Percentiles rank a stretch among this genome's conserved stretches.
Conservation (phyloP, 1,140 invertebrate species). For the Listronotus oregonensis region DNA sequence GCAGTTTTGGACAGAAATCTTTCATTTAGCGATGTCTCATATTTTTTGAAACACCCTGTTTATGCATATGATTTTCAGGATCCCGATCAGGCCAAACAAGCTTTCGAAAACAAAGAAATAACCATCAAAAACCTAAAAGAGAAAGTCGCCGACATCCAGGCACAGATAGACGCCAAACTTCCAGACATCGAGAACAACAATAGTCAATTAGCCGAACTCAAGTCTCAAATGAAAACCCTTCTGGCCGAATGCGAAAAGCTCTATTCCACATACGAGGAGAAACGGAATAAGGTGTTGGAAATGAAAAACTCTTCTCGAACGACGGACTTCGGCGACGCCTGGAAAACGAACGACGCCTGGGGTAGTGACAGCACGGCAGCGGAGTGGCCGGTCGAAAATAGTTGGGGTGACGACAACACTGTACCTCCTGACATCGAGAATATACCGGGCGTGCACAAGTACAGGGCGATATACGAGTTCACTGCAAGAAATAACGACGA, state of each 20-base stretch:
- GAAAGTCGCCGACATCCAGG: slow-evolving; percentile 65
- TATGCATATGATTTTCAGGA: slow-evolving; percentile 56
- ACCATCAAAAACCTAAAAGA: slow-evolving; percentile 80
- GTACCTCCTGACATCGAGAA: slow-evolving; percentile 49
- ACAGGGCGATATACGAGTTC: slow-evolving; percentile 93
- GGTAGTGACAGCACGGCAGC: slow-evolving; percentile 41
- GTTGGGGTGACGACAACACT: slow-evolving; percentile 48
- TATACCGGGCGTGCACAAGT: slow-evolving; percentile 67
- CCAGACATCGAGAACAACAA: slow-evolving; percentile 85
- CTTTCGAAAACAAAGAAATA: slow-evolving; percentile 81
- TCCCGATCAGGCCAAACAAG: slow-evolving; percentile 69
- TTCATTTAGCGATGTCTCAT: too few species aligned
- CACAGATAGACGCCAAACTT: slow-evolving; percentile 75
- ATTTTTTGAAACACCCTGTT: too few species aligned
- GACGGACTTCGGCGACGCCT: slow-evolving; percentile 50
- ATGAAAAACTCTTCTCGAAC: slow-evolving; percentile 60
- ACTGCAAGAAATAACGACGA: slow-evolving; percentile 91
- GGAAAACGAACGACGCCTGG: slow-evolving; percentile 54
- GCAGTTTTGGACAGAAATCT: too few species aligned
- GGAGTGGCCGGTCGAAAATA: slow-evolving; percentile 62
- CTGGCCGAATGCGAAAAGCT: slow-evolving; percentile 65
- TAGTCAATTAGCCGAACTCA: slow-evolving; percentile 73
- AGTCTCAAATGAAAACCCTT: slow-evolving; percentile 57
- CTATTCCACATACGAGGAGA: slow-evolving; percentile 62
- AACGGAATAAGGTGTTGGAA: slow-evolving; percentile 55